Evolutionary conservation across 2,888 invertebrate species (phyloP), one percentile per base, ranked within the genome.

Genomic region (Troglohyphantes excavatus): DNA sequence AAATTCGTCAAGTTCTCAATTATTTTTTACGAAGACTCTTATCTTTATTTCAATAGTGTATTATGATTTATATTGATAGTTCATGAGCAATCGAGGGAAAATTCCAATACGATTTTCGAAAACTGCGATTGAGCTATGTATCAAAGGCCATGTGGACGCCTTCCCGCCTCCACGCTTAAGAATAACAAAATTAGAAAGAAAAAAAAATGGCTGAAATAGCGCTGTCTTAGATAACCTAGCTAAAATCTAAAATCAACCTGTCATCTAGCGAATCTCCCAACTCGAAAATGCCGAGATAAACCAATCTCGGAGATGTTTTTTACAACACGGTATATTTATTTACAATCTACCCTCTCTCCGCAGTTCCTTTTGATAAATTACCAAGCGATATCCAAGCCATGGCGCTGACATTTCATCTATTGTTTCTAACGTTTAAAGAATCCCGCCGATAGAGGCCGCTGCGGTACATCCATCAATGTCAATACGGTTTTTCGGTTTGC

Each of bases 351-450:
- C 70, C 33, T 21, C 33, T 5, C 59, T 21, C 68, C 43, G 23
- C 26, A 9, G 39, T 73, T 73, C 72, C 67, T 81, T 72, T 88
- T 88, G 87, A 88, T 88, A 88, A 81, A 88, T 88, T 88, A 88
- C 81, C 53, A 61, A 75, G 73, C 87, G 87, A 88, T 86, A 61
- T n/a, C 65, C 73, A 73, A 83, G 65, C 43, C 72, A 23, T 26
- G 29, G 73, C 81, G 87, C 79, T 81, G 87, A 88, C 87, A 88
- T 88, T 88, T 53, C 87, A 88, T 88, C 87, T 65, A 88, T 88
- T 88, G 87, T 88, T 87, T 81, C 46, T 46, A n/a, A 53, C 65
- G 79, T 63, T 88, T 88, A 88, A 88, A 75, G 81, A 39, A 81
- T 73, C 75, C 59, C 67, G 75, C 87, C 87, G 73, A 81, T 53